Evolutionary conservation across 2,797 vertebrate genomes (phyloP).

Genomic region (Enteromius argenteus): DNA sequence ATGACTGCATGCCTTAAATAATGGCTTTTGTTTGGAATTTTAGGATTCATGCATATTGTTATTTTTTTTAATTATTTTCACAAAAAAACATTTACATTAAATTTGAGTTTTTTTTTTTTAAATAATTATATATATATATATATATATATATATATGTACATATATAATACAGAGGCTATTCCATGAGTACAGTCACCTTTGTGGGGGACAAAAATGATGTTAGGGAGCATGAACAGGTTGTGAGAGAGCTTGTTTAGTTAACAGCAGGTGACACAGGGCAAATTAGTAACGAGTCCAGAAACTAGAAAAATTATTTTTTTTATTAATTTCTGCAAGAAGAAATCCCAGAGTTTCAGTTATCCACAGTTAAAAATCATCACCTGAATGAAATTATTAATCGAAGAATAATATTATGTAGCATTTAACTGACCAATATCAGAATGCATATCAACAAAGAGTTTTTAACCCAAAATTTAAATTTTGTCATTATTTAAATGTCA

Average conservation of each 20-base stretch:
- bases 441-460: no score
- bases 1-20: not conserved
- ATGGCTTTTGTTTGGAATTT: not conserved
- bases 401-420: no score
- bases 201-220: not conserved
- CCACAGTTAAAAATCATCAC: no score
- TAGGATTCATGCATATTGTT: not conserved
- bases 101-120: not conserved
- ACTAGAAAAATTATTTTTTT: no score
- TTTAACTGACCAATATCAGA: no score
- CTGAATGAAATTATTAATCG: not conserved
- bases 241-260: conserved; percentile 1
- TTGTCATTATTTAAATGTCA: no score
- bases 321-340: not conserved
- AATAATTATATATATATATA: no score
- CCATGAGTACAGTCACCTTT: not conserved
- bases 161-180: no score
- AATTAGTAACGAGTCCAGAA: conserved; percentile 2
- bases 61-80: not conserved
- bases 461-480: no score
- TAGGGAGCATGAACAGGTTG: not conserved
- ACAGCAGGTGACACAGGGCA: not conserved
- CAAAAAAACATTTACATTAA: no score
- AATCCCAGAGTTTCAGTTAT: not conserved
- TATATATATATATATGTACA: no score